Base-by-base conservation (phyloP, 2,888 invertebrate species). In the Drosophila lutescens region DNA sequence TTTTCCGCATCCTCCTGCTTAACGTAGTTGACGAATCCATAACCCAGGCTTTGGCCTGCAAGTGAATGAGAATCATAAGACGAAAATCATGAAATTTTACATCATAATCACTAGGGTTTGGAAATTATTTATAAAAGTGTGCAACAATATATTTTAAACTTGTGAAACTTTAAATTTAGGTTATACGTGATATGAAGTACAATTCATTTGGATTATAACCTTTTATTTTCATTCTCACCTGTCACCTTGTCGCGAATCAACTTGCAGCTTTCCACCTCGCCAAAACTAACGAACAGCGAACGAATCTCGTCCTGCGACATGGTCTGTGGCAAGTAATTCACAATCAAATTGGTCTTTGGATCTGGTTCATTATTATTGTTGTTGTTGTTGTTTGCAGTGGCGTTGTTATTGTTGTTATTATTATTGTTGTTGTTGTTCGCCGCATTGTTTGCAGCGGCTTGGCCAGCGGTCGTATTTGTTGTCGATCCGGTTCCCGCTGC, bases 1-100 rank as follows among this genome's bases (percentile, higher is more conserved):
- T 99, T 99, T 92, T 98, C 98, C 73, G 99, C 99, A 93, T 99
- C 99, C 93, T 98, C 98, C 75, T 97, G 95, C 90, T 97, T 95
- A 92, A 98, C 97, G 94, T 99, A 99, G 95, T 99, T 99, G 91
- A 99, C 99, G 94, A 99, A 99, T 90, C 99, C 99, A 93, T 99
- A 99, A 90, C 99, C 99, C 92, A 99, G 95, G 93, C 98, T 99
- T 94, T 99, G 99, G 91, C 99, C 99, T 92, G 9, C 3, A 10
- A 41, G 7, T 6, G 4, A 38, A 7, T 7, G 34, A 12, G 34
- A 12, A 5, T 12, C 4, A 12, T 34, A 12, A 34, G 34, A 34
- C 0, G n/a, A n/a, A 5, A n/a, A 38, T n/a, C 7, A 38, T 6
- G 7, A 38, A 13, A n/a, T 7, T n/a, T 38, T n/a, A n/a, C n/a